Conservation (phyloP, 2,888 invertebrate species). For the Arge pagana region DNA sequence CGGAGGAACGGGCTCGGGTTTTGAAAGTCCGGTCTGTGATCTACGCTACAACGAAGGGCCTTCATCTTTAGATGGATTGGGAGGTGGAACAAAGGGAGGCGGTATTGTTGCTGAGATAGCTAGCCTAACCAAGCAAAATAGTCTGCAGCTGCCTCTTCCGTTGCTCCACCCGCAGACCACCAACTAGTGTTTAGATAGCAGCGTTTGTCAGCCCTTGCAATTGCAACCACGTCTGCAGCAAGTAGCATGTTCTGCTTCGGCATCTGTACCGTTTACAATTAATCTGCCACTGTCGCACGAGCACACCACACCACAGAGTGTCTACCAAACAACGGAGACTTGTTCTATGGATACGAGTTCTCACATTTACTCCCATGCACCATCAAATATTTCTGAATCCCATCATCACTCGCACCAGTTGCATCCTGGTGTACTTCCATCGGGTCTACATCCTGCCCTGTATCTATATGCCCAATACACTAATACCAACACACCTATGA, state of each 20-base stretch:
- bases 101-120: slow-evolving; percentile 54
- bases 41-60: slow-evolving; percentile 56
- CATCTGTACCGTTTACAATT: slow-evolving; percentile 45
- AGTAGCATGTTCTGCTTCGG: slow-evolving; percentile 48
- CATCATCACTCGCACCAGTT: slow-evolving; percentile 40
- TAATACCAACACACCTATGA: slow-evolving; percentile 47
- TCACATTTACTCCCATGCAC: slow-evolving; percentile 24
- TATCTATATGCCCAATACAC: slow-evolving; percentile 56
- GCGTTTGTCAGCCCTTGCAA: slow-evolving; percentile 46
- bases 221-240: slow-evolving; percentile 37
- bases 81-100: slow-evolving; percentile 42
- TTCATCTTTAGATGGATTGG: slow-evolving; percentile 51
- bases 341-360: slow-evolving; percentile 38
- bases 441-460: slow-evolving; percentile 54
- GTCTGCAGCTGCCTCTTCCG: slow-evolving; percentile 55
- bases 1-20: slow-evolving; percentile 49
- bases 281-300: slow-evolving; percentile 36
- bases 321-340: slow-evolving; percentile 49
- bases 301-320: slow-evolving; percentile 46
- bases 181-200: slow-evolving; percentile 56
- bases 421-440: slow-evolving; percentile 47
- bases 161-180: slow-evolving; percentile 56
- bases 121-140: slow-evolving; percentile 55
- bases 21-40: slow-evolving; percentile 56
- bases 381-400: slow-evolving; percentile 30